phyloP scores from a whole-genome alignment of 2,888 invertebrate genomes.

The Drosophila borealis region DNA sequence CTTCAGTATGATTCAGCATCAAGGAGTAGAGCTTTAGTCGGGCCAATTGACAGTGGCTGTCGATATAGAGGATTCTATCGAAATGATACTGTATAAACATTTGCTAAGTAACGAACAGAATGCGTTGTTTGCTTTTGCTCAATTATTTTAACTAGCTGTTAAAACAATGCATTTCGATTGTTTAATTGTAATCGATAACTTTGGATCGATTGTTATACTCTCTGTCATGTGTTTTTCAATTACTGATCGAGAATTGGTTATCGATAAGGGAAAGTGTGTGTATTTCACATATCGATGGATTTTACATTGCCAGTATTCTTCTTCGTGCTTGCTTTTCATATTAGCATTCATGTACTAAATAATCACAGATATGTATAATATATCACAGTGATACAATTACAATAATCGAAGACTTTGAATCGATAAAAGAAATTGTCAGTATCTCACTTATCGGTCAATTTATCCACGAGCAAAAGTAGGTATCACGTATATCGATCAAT shows the following conservation, averaged over 20 bases:
- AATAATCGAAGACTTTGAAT: neutral
- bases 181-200: too few species aligned
- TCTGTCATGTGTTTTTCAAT: too few species aligned
- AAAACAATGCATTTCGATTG: too few species aligned
- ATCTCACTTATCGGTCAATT: neutral
- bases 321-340: too few species aligned
- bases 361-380: too few species aligned
- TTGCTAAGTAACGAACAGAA: neutral
- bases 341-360: too few species aligned
- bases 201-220: too few species aligned
- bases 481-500: too few species aligned
- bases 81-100: slow-evolving; percentile 1
- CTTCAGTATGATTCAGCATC: slow-evolving; percentile 35
- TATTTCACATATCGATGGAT: too few species aligned
- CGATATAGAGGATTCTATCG: slow-evolving; percentile 10
- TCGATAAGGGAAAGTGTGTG: neutral
- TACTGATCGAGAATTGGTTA: neutral
- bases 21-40: slow-evolving; percentile 42
- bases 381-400: neutral
- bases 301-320: too few species aligned
- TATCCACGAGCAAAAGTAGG: neutral
- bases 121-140: neutral
- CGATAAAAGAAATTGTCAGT: neutral
- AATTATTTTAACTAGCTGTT: neutral
- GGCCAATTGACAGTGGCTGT: slow-evolving; percentile 34